Evolutionary conservation across 1,140 invertebrate genomes (phyloP).

Genomic region (Mylabris phalerata): DNA sequence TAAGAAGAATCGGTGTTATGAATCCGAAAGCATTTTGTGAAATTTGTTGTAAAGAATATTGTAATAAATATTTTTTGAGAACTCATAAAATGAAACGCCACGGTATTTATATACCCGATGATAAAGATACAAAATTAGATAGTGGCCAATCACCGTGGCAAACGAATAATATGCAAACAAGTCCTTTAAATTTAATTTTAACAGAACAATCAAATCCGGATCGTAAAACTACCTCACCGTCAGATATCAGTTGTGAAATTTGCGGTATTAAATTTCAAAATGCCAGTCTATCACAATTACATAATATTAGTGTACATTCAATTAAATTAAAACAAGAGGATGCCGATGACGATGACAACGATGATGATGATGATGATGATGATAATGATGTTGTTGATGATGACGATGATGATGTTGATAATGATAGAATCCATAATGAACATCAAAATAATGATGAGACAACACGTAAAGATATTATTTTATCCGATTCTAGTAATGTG

Average conservation of each 20-base stretch:
- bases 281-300: constrained; percentile 44
- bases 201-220: constrained; percentile 40
- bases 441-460: no score
- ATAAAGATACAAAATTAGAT: constrained; percentile 38
- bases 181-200: constrained; percentile 58
- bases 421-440: no score
- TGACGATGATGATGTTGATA: no score
- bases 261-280: constrained; percentile 43
- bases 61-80: constrained; percentile 89
- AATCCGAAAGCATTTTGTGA: constrained; percentile 89
- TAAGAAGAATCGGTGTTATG: constrained; percentile 69
- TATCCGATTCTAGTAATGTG: no score
- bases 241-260: constrained; percentile 41
- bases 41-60: constrained; percentile 91
- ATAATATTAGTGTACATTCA: constrained; percentile 42
- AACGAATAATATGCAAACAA: constrained; percentile 48
- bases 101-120: constrained; percentile 57
- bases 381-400: no score
- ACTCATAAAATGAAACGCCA: constrained; percentile 86
- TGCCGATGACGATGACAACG: constrained; percentile 2
- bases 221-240: constrained; percentile 39
- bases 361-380: not conserved
- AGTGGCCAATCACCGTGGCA: constrained; percentile 44
- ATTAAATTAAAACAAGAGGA: constrained; percentile 22
- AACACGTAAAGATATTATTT: no score